Evolutionary conservation across 2,888 invertebrate species (phyloP).

Genomic region (Scaptomyza polygonia): DNA sequence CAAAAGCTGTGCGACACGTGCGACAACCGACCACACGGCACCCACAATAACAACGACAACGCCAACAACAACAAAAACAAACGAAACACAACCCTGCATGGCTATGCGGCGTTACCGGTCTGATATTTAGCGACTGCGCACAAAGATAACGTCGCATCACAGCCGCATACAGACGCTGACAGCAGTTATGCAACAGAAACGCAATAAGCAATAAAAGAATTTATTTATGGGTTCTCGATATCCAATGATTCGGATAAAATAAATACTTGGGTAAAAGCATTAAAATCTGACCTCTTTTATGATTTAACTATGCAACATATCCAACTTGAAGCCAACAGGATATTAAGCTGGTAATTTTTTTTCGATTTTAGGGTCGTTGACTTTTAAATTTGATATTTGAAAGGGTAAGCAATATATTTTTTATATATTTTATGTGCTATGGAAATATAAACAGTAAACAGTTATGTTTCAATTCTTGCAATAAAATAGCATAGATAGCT

Average conservation of each 20-base stretch:
- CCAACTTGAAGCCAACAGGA: neutral
- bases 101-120: conserved; percentile 55
- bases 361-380: neutral
- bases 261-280: neutral
- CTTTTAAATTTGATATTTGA: neutral
- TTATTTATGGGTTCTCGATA: neutral
- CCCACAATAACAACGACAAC: conserved; percentile 46
- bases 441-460: too few species aligned
- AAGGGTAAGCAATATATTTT: too few species aligned
- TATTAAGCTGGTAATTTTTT: neutral
- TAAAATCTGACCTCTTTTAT: neutral
- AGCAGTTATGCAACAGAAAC: conserved; percentile 39
- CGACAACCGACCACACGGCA: conserved; percentile 41
- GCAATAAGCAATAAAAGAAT: neutral
- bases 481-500: too few species aligned
- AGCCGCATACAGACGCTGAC: conserved; percentile 43
- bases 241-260: neutral
- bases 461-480: too few species aligned
- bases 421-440: too few species aligned
- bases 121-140: conserved; percentile 48
- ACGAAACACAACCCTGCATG: conserved; percentile 42
- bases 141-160: conserved; percentile 24
- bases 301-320: neutral
- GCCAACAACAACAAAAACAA: conserved; percentile 8
- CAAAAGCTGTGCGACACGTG: conserved; percentile 48